Evolutionary conservation across 2,888 invertebrate species (phyloP).

Genomic region (Agrochola macilenta): DNA sequence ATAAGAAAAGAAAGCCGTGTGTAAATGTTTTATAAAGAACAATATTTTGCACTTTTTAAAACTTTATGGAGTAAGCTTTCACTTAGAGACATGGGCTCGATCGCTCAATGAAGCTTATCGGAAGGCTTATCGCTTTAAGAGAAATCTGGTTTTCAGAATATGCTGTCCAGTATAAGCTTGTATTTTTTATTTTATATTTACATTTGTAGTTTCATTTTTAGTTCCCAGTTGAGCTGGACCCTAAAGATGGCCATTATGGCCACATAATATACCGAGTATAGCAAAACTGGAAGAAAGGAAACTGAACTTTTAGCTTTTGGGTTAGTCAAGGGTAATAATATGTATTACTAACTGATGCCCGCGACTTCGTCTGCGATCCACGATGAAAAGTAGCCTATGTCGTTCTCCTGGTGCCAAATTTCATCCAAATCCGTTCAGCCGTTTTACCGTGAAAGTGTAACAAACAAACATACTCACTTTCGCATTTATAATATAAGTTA

Average conservation of each 20-base stretch:
- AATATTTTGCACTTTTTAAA: slow-evolving; percentile 3
- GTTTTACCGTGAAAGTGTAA: no score
- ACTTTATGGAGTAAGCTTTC: slow-evolving; percentile 26
- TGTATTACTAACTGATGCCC: background rate
- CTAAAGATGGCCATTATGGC: background rate
- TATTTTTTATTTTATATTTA: background rate
- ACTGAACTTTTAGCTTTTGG: background rate
- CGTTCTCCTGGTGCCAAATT: no score
- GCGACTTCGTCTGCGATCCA: no score
- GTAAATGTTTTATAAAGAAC: background rate
- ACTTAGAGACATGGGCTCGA: background rate
- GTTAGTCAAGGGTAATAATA: background rate
- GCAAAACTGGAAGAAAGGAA: background rate
- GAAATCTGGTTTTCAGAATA: slow-evolving; percentile 5
- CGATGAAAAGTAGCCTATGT: no score
- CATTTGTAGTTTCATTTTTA: background rate
- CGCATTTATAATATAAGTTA: no score
- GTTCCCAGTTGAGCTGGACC: background rate
- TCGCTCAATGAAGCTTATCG: slow-evolving; percentile 6
- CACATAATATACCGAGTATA: background rate
- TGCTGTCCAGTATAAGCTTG: background rate
- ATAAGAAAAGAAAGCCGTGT: slow-evolving; percentile 25
- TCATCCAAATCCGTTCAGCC: no score
- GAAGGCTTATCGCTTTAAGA: background rate
- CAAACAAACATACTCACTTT: no score